phyloP scores from a whole-genome alignment of 2,797 vertebrate genomes.

The Craterocephalus amniculus region DNA sequence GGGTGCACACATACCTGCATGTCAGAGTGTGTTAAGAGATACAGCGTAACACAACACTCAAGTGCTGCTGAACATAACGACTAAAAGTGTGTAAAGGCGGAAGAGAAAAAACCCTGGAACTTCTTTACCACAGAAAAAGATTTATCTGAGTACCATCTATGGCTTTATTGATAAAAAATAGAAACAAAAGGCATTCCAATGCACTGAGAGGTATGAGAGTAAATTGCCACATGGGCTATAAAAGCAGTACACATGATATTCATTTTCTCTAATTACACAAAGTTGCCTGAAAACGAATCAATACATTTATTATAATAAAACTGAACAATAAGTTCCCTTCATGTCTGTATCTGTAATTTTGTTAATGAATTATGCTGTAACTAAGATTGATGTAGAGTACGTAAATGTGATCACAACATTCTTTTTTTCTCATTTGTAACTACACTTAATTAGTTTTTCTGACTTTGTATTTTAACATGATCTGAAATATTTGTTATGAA shows the following conservation, averaged over 20 bases:
- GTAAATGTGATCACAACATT: too few species aligned
- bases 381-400: too few species aligned
- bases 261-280: not conserved
- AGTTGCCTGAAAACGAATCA: not conserved
- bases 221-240: not conserved
- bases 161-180: not conserved
- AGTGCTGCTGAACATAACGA: slow-evolving; percentile 21
- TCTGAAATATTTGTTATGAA: too few species aligned
- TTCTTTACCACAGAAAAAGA: too few species aligned
- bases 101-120: not conserved
- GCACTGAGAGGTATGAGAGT: too few species aligned
- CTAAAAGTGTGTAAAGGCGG: slow-evolving; percentile 29
- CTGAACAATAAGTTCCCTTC: too few species aligned
- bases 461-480: too few species aligned
- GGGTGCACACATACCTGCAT: slow-evolving; percentile 42
- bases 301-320: not conserved
- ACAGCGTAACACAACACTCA: slow-evolving; percentile 41
- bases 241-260: not conserved
- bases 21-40: slow-evolving; percentile 40
- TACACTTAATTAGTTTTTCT: too few species aligned
- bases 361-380: too few species aligned
- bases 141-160: not conserved
- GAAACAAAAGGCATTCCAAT: not conserved
- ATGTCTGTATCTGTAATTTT: too few species aligned
- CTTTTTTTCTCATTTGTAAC: not conserved